Conservation (phyloP, 2,888 invertebrate genomes). For the Andrena fulva region DNA sequence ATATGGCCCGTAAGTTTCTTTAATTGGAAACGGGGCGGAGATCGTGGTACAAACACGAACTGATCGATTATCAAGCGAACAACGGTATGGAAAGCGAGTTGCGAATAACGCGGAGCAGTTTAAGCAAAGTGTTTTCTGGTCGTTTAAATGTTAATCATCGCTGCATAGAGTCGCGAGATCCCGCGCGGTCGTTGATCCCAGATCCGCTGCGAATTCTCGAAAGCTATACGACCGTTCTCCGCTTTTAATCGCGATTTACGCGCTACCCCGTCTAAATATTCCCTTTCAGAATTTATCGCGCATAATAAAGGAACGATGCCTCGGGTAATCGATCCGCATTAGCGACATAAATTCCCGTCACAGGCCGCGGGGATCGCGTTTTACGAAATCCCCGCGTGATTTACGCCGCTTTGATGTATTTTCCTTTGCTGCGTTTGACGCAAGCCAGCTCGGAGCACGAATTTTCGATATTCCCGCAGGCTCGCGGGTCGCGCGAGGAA, state of each 20-base stretch:
- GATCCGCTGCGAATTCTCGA: neutral
- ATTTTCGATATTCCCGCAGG: conserved; percentile 12
- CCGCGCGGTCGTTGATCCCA: neutral
- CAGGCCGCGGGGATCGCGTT: neutral
- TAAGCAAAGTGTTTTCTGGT: no score
- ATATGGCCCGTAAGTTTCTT: no score
- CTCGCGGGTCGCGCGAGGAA: conserved; percentile 17
- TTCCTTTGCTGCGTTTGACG: conserved; percentile 17
- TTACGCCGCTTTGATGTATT: conserved; percentile 2
- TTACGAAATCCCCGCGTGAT: conserved; percentile 24
- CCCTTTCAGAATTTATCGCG: conserved; percentile 34
- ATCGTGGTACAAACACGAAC: no score
- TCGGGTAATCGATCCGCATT: conserved; percentile 47
- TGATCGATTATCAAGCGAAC: no score
- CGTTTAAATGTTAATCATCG: neutral
- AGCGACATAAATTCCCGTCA: conserved; percentile 31
- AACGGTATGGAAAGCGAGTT: no score
- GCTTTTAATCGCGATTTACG: conserved; percentile 38
- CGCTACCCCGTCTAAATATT: conserved; percentile 21
- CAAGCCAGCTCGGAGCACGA: conserved; percentile 10
- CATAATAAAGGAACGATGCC: conserved; percentile 8
- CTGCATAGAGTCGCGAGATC: neutral
- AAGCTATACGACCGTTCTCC: conserved; percentile 5
- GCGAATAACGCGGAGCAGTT: no score
- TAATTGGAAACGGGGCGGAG: no score